Evolutionary conservation across 2,797 vertebrate species (phyloP).

Genomic region (Ceryle rudis): DNA sequence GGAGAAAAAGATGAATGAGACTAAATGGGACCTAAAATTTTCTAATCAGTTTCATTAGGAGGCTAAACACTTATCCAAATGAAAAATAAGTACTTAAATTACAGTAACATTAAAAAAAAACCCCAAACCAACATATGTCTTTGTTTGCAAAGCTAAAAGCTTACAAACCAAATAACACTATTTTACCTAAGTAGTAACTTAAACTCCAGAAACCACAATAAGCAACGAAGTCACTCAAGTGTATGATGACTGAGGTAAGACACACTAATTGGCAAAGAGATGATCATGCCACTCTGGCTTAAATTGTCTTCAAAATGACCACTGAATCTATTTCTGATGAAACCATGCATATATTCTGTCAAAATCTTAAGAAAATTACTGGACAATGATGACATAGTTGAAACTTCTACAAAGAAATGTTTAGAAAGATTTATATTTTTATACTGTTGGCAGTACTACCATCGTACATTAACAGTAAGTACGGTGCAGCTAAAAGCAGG

Average conservation of each 20-base stretch:
- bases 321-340: not conserved
- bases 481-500: not conserved
- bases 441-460: not conserved
- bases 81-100: not conserved
- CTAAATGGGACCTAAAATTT: not conserved
- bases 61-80: not conserved
- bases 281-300: not conserved
- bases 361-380: not conserved
- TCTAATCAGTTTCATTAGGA: not conserved
- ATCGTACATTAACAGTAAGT: not conserved
- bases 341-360: fast-evolving
- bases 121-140: too few species aligned
- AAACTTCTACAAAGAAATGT: not conserved
- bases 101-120: not conserved
- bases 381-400: not conserved
- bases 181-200: not conserved
- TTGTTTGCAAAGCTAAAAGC: not conserved
- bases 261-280: not conserved
- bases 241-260: fast-evolving
- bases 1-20: not conserved
- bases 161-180: not conserved
- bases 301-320: not conserved
- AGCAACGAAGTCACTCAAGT: not conserved
- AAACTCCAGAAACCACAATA: not conserved
- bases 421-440: not conserved